Evolutionary conservation across 2,888 invertebrate genomes (phyloP).

Genomic region (Drosophila sordidula): DNA sequence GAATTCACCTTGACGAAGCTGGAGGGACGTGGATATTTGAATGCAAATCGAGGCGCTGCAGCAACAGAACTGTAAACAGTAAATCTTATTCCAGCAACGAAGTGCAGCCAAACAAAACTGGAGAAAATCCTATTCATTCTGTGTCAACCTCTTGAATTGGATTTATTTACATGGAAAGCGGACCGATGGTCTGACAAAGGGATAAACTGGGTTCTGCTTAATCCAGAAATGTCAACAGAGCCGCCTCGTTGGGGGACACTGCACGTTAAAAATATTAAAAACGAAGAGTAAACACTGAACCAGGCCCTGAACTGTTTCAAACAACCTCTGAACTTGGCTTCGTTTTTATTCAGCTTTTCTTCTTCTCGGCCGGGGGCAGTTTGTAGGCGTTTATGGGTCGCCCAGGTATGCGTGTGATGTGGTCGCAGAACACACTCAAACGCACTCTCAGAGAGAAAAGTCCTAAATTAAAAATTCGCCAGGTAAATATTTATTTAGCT

Average conservation of each 20-base stretch:
- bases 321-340: constrained; percentile 5
- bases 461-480: constrained; percentile 47
- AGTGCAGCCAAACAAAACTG: not conserved
- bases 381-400: not conserved
- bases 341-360: constrained; percentile 6
- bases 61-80: constrained; percentile 9
- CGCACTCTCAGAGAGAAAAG: constrained; percentile 4
- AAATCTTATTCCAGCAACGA: constrained; percentile 20
- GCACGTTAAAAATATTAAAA: constrained; percentile 61
- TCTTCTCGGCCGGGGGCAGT: not conserved
- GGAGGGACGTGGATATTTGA: not conserved
- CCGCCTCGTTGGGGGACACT: constrained; percentile 11
- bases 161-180: constrained; percentile 6
- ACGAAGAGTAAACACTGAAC: constrained; percentile 46
- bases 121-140: not conserved
- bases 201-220: constrained; percentile 4
- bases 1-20: constrained; percentile 25
- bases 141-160: not conserved
- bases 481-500: constrained; percentile 44
- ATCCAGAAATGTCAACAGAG: constrained; percentile 39
- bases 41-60: constrained; percentile 20
- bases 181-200: not conserved
- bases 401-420: constrained; percentile 20
- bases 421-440: constrained; percentile 12
- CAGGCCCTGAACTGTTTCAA: not conserved